Evolutionary conservation across 1,140 invertebrate genomes (phyloP).

Genomic region (Arion vulgaris): DNA sequence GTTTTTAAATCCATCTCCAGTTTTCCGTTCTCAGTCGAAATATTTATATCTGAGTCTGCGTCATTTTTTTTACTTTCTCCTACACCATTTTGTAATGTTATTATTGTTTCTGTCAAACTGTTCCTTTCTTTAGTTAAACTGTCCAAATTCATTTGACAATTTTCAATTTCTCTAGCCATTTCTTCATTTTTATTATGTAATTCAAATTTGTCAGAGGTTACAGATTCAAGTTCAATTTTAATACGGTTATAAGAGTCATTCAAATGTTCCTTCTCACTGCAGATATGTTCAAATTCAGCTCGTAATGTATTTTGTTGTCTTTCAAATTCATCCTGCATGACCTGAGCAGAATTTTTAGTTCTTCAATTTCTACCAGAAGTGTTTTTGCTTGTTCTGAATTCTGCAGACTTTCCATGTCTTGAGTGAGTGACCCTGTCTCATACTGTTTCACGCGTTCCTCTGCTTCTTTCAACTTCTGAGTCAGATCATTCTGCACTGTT

Average conservation of each 20-base stretch:
- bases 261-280: neutral
- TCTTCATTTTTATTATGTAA: constrained; percentile 19
- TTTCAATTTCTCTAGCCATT: constrained; percentile 2
- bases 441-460: constrained; percentile 44
- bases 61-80: constrained; percentile 37
- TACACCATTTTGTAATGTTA: neutral
- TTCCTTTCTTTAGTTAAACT: constrained; percentile 39
- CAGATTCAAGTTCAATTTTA: neutral
- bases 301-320: constrained; percentile 2
- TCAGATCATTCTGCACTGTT: constrained; percentile 51
- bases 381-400: constrained; percentile 50
- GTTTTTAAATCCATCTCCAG: neutral
- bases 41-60: neutral
- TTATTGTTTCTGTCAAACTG: neutral
- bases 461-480: constrained; percentile 54
- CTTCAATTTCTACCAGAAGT: constrained; percentile 55
- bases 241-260: neutral
- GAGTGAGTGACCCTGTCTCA: constrained; percentile 30
- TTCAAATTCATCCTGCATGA: constrained; percentile 26
- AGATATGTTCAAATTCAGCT: constrained; percentile 9
- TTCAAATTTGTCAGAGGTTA: neutral
- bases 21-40: neutral
- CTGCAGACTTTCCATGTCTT: neutral
- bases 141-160: constrained; percentile 38
- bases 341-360: constrained; percentile 36